Percentiles rank a stretch among this genome's conserved stretches.
Conservation (phyloP, 2,888 invertebrate species). For the Hoplodrina blanda region DNA sequence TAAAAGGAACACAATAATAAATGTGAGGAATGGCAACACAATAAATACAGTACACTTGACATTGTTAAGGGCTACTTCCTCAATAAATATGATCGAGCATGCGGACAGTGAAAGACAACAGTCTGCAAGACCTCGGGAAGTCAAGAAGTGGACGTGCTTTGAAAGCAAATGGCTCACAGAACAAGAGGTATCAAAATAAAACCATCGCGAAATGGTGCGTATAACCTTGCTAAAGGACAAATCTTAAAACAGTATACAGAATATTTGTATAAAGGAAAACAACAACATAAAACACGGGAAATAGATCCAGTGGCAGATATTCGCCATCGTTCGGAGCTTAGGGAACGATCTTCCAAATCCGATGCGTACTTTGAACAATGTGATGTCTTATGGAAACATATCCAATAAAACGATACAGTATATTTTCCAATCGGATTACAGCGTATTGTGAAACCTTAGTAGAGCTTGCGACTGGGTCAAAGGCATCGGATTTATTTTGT, state of each 20-base stretch:
- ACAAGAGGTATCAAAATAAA: conserved; percentile 49
- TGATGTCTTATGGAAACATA: conserved; percentile 58
- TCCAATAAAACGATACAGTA: conserved; percentile 65
- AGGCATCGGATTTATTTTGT: conserved; percentile 70
- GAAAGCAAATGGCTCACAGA: conserved; percentile 58
- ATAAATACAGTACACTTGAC: conserved; percentile 55
- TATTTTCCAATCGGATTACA: conserved; percentile 80
- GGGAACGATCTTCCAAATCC: conserved; percentile 37
- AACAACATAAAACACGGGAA: conserved; percentile 44
- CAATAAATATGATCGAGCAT: conserved; percentile 73
- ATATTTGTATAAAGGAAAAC: conserved; percentile 26
- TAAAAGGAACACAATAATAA: conserved; percentile 52
- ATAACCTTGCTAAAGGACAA: conserved; percentile 33
- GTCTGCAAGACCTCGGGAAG: conserved; percentile 67
- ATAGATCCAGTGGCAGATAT: conserved; percentile 36
- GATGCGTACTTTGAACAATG: conserved; percentile 28
- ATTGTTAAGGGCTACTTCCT: conserved; percentile 74
- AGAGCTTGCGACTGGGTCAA: conserved; percentile 74
- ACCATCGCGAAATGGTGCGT: conserved; percentile 33
- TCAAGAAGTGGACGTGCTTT: conserved; percentile 57
- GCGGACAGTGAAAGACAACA: conserved; percentile 66
- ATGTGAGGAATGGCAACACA: conserved; percentile 40
- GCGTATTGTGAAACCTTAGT: conserved; percentile 74
- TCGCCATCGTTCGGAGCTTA: conserved; percentile 36
- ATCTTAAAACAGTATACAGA: conserved; percentile 22